Evolutionary conservation across 2,797 vertebrate species (phyloP).

Genomic region (Rhinatrema bivittatum): DNA sequence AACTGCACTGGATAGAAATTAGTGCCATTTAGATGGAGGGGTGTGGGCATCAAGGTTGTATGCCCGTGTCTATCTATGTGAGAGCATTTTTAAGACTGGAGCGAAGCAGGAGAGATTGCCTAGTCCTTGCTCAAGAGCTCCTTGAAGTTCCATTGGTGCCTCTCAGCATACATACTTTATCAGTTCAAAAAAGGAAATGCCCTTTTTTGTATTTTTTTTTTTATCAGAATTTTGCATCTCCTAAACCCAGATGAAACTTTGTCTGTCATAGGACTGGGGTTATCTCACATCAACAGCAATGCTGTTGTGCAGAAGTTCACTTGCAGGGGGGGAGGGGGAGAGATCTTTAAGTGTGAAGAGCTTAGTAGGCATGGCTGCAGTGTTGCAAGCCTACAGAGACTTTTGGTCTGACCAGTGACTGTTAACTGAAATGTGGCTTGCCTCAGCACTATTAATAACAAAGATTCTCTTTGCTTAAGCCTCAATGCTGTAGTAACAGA

Average conservation of each 20-base stretch:
- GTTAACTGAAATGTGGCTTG: too few species aligned
- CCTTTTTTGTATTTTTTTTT: too few species aligned
- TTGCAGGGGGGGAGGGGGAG: too few species aligned
- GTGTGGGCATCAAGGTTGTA: too few species aligned
- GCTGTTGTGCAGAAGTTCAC: constrained; percentile 35
- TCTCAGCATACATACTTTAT: constrained; percentile 47
- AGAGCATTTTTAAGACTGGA: constrained; percentile 34
- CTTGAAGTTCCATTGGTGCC: constrained; percentile 45
- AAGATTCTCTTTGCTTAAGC: too few species aligned
- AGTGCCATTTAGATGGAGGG: constrained; percentile 20
- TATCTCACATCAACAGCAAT: constrained; percentile 57
- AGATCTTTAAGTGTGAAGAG: too few species aligned
- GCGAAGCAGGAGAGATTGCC: constrained; percentile 35
- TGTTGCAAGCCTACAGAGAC: too few species aligned
- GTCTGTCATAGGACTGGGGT: constrained; percentile 49
- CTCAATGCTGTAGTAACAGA: too few species aligned
- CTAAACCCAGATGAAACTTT: constrained; percentile 49
- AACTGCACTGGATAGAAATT: constrained; percentile 51
- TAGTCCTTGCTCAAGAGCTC: constrained; percentile 12
- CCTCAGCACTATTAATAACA: too few species aligned
- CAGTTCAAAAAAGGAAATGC: constrained; percentile 70
- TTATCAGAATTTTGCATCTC: constrained; percentile 73
- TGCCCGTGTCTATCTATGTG: too few species aligned
- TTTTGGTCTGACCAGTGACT: too few species aligned
- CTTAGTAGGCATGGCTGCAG: too few species aligned